Evolutionary conservation across 2,888 invertebrate species (phyloP).

Genomic region (Cybosia mesomella): DNA sequence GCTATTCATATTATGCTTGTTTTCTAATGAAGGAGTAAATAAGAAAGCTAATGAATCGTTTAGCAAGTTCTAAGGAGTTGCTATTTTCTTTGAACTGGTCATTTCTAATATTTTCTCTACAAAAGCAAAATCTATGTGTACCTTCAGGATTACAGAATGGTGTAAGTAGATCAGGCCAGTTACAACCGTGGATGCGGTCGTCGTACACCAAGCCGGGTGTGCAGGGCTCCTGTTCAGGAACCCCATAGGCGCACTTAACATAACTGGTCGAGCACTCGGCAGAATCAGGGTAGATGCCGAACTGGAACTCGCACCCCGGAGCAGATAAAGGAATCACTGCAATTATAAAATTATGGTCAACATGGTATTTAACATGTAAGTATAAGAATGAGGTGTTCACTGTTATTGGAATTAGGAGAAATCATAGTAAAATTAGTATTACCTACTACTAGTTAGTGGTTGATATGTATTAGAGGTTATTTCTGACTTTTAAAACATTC

Average conservation of each 20-base stretch:
- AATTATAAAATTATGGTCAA: slow-evolving; percentile 42
- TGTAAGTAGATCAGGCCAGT: slow-evolving; percentile 96
- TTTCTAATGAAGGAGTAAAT: neutral
- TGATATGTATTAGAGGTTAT: too few species aligned
- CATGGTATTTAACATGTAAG: neutral
- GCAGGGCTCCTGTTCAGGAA: slow-evolving; percentile 93
- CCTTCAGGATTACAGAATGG: slow-evolving; percentile 96
- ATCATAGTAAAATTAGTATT: too few species aligned
- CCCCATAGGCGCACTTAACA: slow-evolving; percentile 94
- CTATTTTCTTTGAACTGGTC: too few species aligned
- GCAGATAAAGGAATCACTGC: slow-evolving; percentile 92
- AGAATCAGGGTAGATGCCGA: slow-evolving; percentile 95
- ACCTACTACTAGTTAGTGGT: too few species aligned
- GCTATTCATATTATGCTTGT: too few species aligned
- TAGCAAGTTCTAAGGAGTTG: neutral
- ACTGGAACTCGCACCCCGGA: slow-evolving; percentile 95
- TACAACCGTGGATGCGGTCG: slow-evolving; percentile 94
- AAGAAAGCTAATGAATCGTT: neutral
- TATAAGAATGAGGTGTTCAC: neutral
- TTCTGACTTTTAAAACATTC: too few species aligned
- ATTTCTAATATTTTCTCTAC: neutral
- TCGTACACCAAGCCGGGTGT: slow-evolving; percentile 96
- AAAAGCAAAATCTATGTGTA: slow-evolving; percentile 62
- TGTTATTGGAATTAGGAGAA: neutral
- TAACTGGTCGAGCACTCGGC: slow-evolving; percentile 94